A percentile compares a stretch with the other conserved stretches of the same genome.
Evolutionary conservation across 2,797 vertebrate genomes (phyloP).

Genomic region (Halcyon smyrnensis): DNA sequence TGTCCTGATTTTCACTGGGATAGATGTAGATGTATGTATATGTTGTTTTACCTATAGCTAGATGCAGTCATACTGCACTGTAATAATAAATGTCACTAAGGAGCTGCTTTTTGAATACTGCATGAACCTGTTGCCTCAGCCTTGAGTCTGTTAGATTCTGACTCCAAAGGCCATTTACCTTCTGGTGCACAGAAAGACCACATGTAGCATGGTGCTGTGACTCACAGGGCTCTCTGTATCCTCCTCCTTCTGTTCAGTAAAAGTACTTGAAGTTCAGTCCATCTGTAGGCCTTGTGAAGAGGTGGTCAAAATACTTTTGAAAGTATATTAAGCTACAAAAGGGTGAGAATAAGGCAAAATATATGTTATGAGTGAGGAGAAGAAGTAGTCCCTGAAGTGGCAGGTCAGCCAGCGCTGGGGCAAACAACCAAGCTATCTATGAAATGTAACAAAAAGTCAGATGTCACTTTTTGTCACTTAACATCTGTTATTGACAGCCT

Average conservation of each 20-base stretch:
- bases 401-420: neutral
- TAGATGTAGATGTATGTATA: neutral
- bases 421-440: neutral
- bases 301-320: neutral
- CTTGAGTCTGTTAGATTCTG: fast-evolving
- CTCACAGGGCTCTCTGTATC: neutral
- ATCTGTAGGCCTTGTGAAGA: neutral
- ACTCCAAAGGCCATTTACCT: neutral
- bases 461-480: neutral
- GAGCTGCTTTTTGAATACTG: neutral
- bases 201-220: fast-evolving
- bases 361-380: neutral
- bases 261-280: neutral
- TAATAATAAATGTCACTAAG: neutral
- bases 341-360: neutral
- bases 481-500: neutral
- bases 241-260: neutral
- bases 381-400: neutral
- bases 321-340: neutral
- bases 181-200: neutral
- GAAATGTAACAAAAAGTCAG: neutral
- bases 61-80: neutral
- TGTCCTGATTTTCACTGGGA: neutral
- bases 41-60: neutral
- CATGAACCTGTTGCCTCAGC: neutral